Evolutionary conservation across 2,888 invertebrate genomes (phyloP).

Genomic region (Amblyjoppa fuscipennis): DNA sequence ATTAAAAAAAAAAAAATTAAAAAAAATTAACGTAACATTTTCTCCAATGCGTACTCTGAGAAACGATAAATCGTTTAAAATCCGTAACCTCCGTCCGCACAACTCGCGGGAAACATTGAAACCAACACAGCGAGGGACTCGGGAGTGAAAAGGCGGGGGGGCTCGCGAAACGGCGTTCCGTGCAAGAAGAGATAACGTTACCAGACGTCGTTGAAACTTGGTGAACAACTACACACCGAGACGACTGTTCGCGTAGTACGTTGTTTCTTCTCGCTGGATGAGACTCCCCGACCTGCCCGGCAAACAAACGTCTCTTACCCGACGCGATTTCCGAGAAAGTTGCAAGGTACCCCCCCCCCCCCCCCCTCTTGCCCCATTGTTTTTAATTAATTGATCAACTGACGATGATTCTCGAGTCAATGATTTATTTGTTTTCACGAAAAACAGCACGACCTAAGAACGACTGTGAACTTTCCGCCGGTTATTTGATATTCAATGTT

Average conservation of each 20-base stretch:
- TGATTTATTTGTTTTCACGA: too few species aligned
- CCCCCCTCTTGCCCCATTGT: too few species aligned
- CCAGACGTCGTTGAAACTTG: conserved; percentile 24
- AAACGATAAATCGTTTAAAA: not conserved
- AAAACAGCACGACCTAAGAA: too few species aligned
- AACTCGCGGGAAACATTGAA: conserved; percentile 2
- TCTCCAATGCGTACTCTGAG: not conserved
- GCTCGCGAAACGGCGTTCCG: not conserved
- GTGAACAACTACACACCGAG: conserved; percentile 1
- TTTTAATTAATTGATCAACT: too few species aligned
- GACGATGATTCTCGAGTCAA: not conserved
- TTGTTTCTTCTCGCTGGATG: not conserved
- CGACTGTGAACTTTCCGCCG: not conserved
- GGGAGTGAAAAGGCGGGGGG: not conserved
- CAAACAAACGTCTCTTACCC: conserved; percentile 3
- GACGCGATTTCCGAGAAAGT: not conserved
- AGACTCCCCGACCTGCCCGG: not conserved
- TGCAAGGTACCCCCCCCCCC: too few species aligned
- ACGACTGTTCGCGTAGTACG: not conserved
- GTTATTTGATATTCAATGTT: conserved; percentile 43
- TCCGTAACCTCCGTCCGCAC: not conserved
- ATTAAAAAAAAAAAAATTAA: too few species aligned
- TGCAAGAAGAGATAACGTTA: conserved; percentile 19
- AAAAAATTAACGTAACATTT: not conserved
- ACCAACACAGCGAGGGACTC: not conserved